Evolutionary conservation across 1,140 invertebrate species (phyloP).

Genomic region (Coelopa frigida): DNA sequence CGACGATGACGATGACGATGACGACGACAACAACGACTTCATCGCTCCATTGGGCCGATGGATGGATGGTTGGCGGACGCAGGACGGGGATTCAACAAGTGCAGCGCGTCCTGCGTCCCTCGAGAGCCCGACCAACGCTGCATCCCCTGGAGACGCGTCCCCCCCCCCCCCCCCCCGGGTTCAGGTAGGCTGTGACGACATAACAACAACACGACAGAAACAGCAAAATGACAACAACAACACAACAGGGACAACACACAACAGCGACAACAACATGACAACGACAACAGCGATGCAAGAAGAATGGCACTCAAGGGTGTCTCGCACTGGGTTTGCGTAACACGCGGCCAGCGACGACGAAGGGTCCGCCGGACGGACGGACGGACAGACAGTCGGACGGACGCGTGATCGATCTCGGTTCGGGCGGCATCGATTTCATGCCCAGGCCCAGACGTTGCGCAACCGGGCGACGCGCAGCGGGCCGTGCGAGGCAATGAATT

Average conservation of each 20-base stretch:
- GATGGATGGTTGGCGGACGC: too few relatives aligned
- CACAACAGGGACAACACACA: slow-evolving; percentile 2
- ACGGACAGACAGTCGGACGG: not conserved
- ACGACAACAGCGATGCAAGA: slow-evolving; percentile 4
- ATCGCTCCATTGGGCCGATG: too few relatives aligned
- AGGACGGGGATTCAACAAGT: too few relatives aligned
- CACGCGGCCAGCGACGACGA: slow-evolving; percentile 8
- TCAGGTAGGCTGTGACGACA: slow-evolving; percentile 8
- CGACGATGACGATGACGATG: too few relatives aligned
- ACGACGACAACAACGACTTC: too few relatives aligned
- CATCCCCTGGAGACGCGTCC: too few relatives aligned
- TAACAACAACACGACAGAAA: slow-evolving; percentile 9
- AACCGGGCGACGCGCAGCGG: too few relatives aligned
- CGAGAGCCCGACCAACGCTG: too few relatives aligned
- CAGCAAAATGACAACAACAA: not conserved
- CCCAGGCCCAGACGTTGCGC: too few relatives aligned
- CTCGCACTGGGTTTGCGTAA: slow-evolving; percentile 11
- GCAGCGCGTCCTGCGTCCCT: too few relatives aligned
- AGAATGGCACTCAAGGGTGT: slow-evolving; percentile 3
- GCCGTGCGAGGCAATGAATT: too few relatives aligned
- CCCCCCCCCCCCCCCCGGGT: not conserved
- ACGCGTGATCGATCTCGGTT: not conserved
- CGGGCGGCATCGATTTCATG: too few relatives aligned
- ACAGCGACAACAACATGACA: not conserved
- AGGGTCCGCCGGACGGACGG: slow-evolving; percentile 5